Evolutionary conservation across 2,797 vertebrate species (phyloP), one percentile per base, ranked within the genome.

Genomic region (Spinus pinus): DNA sequence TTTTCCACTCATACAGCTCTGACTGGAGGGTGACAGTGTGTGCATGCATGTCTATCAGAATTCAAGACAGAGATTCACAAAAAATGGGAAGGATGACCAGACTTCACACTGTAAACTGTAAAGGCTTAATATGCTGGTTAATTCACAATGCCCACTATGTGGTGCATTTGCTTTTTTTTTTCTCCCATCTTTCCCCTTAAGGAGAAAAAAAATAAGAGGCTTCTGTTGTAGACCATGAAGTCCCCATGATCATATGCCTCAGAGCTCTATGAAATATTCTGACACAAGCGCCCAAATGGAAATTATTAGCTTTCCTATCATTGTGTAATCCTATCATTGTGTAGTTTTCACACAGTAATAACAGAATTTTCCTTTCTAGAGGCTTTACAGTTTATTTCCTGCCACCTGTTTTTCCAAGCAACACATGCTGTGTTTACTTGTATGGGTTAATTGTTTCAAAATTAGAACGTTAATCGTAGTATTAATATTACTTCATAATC

Each of bases 141-240:
- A 84, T 66, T 87, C 67, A 58, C 35, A 91, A 49, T 41, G 35
- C 21, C 31, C 7, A 17, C n/a, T 85, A 7, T 14, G 24, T 21
- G 37, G 15, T 67, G 19, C 39, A 30, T 86, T 74, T 74, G 44
- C 8, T 22, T 31, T 56, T 28, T 33, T 44, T 67, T 27, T 31
- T 3, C 0, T 0, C 10, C 2, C 5, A 37, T 37, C 37, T 37
- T 53, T 81, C 22, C 35, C 30, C 16, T 57, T 42, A 78, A 69
- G 22, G 7, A 31, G 3, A 12, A 67, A 78, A 78, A 53, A 84
- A 78, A 39, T 7, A 88, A 61, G 14, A 27, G 7, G 25, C 16
- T 66, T 88, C 47, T 72, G 12, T 27, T 62, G 70, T 24, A 86
- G 47, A 79, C 31, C 6, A 4, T 8, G 3, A 72, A 70, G 51